Conservation (phyloP, 2,113 vertebrate genomes). For the Capra hircus region DNA sequence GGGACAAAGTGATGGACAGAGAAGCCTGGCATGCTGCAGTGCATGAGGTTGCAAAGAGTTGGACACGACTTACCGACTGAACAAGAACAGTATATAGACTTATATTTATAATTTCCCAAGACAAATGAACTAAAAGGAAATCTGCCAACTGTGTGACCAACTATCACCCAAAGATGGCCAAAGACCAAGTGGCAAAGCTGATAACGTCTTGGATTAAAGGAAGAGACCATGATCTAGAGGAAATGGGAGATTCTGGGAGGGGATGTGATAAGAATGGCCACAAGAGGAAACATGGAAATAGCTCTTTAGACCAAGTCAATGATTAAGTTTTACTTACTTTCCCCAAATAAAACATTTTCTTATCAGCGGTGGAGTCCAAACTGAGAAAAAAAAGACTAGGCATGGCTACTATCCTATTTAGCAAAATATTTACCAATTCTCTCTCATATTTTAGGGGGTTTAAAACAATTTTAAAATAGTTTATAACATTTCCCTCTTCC, state of each 20-base stretch:
- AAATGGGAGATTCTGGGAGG: background rate
- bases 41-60: background rate
- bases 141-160: background rate
- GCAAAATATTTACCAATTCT: background rate
- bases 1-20: background rate
- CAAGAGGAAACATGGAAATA: background rate
- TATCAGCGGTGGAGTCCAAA: background rate
- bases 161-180: background rate
- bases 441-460: background rate
- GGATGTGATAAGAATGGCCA: background rate
- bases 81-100: background rate
- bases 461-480: constrained; percentile 33
- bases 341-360: background rate
- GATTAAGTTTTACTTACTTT: constrained; percentile 34
- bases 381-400: background rate
- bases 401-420: background rate
- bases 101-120: background rate
- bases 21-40: background rate
- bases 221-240: background rate
- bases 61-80: background rate
- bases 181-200: background rate
- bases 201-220: background rate
- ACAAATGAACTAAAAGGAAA: background rate
- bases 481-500: background rate
- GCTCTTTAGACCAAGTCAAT: background rate